Base-by-base conservation (phyloP, 2,797 vertebrate genomes). In the Avahi laniger region DNA sequence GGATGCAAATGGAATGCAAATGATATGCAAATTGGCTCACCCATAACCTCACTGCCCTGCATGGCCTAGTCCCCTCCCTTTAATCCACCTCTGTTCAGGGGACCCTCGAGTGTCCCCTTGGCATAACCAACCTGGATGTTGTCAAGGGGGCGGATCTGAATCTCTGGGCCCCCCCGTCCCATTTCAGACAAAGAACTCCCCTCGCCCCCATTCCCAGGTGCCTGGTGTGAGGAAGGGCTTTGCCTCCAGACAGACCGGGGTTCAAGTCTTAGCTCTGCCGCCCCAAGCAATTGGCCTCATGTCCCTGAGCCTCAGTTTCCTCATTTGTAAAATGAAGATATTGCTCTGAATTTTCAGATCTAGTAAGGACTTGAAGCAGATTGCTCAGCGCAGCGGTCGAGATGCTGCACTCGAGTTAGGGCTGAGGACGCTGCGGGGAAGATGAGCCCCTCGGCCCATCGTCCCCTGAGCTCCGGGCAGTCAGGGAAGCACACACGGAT, bases 1-100 rank as follows among this genome's bases (percentile, higher is more conserved):
- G 17, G 76, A 61, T 96, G 83, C 35, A 93, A 82, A 67, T 82
- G 17, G 76, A 46, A 96, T 89, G 90, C 18, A 92, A 78, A 72
- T 35, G 1, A 57, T 24, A 18, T 48, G 69, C 84, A 88, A 38
- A 80, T 73, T 43, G 7, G 22, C 5, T 13, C 59, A 50, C 65
- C 12, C 61, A 0, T 91, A 92, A 87, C 91, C 38, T 81, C 82
- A 75, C 78, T 41, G 33, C 72, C 76, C 75, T 2, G 88, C 96
- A 92, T 95, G 93, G 52, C 80, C 85, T 75, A 0, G 52, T 26
- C 52, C 48, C 35, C 6, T 54, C 24, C 35, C 50, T 67, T 59
- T 89, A 93, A 95, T 59, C 54, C 75, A 80, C 75, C 18, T 75
- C 43, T 73, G 54, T 70, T 82, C 28, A 14, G 57, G 50, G 72